These are phyloP conservation scores for Dasypus novemcinctus DNA, from an alignment of 2,113 vertebrate species.

Conservation along the genomic window DNA sequence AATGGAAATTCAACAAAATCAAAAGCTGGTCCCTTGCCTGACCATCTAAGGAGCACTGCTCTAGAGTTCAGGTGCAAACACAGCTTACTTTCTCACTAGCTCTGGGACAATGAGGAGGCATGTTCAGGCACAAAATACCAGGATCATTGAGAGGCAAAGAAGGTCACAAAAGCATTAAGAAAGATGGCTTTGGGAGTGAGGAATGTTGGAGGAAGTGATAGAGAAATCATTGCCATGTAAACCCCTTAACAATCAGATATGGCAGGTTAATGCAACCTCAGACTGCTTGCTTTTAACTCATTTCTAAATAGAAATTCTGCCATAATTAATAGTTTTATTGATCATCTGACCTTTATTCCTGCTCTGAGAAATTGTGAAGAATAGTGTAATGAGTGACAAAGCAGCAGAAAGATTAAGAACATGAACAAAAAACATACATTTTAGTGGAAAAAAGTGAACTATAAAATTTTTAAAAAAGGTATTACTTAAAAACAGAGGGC, in stretches of 20 bases:
- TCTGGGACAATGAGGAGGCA: too few relatives aligned
- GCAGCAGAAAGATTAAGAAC: too few relatives aligned
- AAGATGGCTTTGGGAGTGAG: not conserved
- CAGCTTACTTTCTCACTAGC: too few relatives aligned
- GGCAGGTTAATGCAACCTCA: not conserved
- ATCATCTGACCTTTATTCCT: not conserved
- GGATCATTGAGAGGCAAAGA: constrained; percentile 28
- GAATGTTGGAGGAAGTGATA: not conserved
- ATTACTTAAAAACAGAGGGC: too few relatives aligned
- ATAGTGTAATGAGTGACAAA: not conserved
- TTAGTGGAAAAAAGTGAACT: too few relatives aligned
- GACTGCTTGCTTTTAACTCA: constrained; percentile 8
- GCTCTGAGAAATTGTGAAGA: constrained; percentile 35
- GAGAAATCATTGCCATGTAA: not conserved
- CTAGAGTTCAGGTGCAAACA: too few relatives aligned
- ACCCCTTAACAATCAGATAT: too few relatives aligned
- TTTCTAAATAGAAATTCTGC: constrained; percentile 25
- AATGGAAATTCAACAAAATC: too few relatives aligned
- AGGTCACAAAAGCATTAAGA: not conserved
- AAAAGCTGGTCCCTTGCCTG: not conserved
- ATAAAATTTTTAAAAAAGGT: too few relatives aligned
- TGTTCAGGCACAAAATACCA: too few relatives aligned
- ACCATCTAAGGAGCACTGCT: not conserved
- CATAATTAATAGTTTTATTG: too few relatives aligned
- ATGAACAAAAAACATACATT: not conserved